Base-by-base conservation (phyloP, 2,113 vertebrate species). In the Thalassarche chlororhynchos region DNA sequence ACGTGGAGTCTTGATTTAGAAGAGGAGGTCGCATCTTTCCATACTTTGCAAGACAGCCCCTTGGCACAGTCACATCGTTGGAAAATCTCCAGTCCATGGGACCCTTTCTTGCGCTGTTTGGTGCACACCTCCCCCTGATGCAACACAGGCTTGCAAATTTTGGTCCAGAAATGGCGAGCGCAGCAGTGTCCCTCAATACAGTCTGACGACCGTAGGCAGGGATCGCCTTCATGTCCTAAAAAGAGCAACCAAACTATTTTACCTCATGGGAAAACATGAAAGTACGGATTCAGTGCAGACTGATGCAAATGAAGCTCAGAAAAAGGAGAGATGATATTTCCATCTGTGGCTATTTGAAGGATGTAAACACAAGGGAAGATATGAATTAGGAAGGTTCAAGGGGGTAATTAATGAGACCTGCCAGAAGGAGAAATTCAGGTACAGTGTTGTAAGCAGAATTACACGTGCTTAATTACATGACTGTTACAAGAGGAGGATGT, bases 101-200 rank as follows among this genome's bases (percentile, higher is more conserved):
- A 98, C 25, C 99, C 99, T 96, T 99, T 99, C 98, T 99, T 99
- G 95, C 99, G 98, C 91, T 99, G 99, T 90, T 99, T 99, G 86
- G 99, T 99, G 97, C 99, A 99, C 54, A 99, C 99, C 89, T 99
- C 99, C 14, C 99, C 99, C 96, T 99, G 99, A 91, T 98, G 98
- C 94, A 99, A 98, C 87, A 99, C 99, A 23, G 99, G 99, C 87
- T 99, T 99, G 98, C 99, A 99, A 98, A 99, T 99, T 98, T 99
- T 99, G 98, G 99, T 99, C 99, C 99, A 99, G 98, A 99, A 99
- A 95, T 99, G 99, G 40, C 99, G 99, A 93, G 99, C 99, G 62
- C 99, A 99, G 98, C 99, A 99, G 95, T 99, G 98, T 54, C 99
- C 99, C 86, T 99, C 99, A 3, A 98, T 98, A 87, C 99, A 99